phyloP scores from a whole-genome alignment of 2,113 vertebrate genomes.

The Delphinus delphis region DNA sequence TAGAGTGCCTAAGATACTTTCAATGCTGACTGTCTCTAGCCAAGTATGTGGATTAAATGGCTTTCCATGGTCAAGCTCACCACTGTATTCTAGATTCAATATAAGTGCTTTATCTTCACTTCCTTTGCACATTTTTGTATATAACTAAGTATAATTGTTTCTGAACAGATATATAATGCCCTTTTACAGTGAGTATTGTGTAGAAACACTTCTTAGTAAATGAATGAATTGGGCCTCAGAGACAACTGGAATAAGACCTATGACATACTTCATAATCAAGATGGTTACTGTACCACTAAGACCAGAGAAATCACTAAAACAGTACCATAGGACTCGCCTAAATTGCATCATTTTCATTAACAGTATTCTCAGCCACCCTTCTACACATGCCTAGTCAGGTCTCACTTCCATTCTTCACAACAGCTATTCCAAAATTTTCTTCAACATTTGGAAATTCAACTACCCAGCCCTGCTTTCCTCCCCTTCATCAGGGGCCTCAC shows the following conservation, averaged over 20 bases:
- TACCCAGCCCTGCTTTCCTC: neutral
- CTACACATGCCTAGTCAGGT: neutral
- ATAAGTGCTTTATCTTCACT: neutral
- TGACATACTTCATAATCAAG: neutral
- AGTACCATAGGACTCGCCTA: neutral
- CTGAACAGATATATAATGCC: neutral
- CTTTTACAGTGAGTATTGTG: neutral
- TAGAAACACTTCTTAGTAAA: neutral
- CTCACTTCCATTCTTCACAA: neutral
- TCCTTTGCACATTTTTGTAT: neutral
- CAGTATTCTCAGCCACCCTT: neutral
- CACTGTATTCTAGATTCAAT: neutral
- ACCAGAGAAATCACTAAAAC: neutral
- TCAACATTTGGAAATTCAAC: neutral
- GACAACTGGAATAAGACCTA: neutral
- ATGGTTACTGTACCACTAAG: neutral
- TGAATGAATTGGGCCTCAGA: neutral
- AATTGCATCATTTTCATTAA: neutral
- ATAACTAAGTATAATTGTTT: neutral
- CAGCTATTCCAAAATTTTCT: neutral
- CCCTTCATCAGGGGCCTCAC: neutral
- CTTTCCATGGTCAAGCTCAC: neutral
- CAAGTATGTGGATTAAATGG: neutral
- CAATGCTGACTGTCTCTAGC: neutral
- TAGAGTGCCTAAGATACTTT: neutral